These are phyloP conservation scores for Alaudala cheleensis DNA, from an alignment of 2,113 vertebrate genomes.

Conservation along the genomic window DNA sequence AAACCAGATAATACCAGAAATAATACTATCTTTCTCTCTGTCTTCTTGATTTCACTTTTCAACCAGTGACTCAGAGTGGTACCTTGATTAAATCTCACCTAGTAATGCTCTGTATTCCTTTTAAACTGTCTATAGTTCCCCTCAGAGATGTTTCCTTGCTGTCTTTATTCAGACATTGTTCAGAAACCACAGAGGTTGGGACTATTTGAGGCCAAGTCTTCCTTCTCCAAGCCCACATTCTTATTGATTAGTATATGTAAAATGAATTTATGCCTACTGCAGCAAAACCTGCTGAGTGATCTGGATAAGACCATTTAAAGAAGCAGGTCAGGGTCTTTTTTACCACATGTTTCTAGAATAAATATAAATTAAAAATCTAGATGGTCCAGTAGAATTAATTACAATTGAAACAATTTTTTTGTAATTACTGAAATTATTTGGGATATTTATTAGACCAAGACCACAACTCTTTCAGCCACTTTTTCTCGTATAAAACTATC, in stretches of 20 bases:
- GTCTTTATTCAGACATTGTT: background rate
- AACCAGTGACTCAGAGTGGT: background rate
- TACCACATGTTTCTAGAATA: background rate
- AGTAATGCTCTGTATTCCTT: background rate
- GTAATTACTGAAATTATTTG: background rate
- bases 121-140: background rate
- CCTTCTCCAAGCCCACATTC: background rate
- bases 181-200: background rate
- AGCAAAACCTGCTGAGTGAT: background rate
- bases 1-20: background rate
- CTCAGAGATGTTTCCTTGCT: background rate
- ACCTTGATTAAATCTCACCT: background rate
- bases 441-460: background rate
- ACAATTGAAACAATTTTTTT: background rate
- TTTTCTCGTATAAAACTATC: background rate
- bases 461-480: background rate
- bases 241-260: background rate
- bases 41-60: background rate
- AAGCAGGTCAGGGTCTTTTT: background rate
- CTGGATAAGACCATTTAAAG: background rate
- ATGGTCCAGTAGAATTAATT: background rate
- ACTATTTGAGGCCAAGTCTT: background rate
- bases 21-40: background rate
- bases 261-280: background rate
- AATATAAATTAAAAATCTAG: background rate